These are phyloP conservation scores for Calidris pygmaea DNA, from an alignment of 2,113 vertebrate species.

Conservation along the genomic window DNA sequence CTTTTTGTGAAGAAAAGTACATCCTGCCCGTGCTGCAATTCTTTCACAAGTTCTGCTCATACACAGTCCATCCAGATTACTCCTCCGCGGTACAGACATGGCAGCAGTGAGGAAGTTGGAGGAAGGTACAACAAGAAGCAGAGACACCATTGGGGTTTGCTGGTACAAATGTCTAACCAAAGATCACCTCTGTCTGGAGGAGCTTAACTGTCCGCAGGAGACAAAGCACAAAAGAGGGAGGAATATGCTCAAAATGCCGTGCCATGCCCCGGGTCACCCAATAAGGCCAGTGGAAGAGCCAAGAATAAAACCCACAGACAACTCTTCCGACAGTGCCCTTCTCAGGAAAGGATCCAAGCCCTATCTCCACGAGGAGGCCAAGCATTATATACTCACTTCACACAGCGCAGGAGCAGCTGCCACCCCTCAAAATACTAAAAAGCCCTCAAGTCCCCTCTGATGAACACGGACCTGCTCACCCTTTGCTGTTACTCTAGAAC, in stretches of 20 bases:
- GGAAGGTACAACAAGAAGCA: background rate
- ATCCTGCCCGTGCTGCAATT: background rate
- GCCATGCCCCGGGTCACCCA: background rate
- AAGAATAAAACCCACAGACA: background rate
- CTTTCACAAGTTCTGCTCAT: background rate
- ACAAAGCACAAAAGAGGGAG: background rate
- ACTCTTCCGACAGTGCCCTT: background rate
- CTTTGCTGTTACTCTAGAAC: background rate
- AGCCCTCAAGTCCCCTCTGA: background rate
- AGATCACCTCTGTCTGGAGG: background rate
- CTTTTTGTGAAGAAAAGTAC: background rate
- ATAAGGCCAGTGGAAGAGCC: background rate
- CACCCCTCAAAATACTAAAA: background rate
- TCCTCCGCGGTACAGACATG: rapidly evolving
- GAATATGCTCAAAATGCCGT: background rate
- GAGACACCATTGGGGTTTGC: background rate
- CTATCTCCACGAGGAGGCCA: background rate
- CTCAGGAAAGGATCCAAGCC: background rate
- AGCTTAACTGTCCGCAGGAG: background rate
- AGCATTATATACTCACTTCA: background rate
- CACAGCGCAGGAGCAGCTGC: background rate
- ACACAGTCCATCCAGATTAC: background rate
- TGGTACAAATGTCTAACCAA: background rate
- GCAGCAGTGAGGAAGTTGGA: background rate
- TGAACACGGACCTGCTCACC: background rate